These are phyloP conservation scores for Chorisops tibialis DNA, from an alignment of 2,888 invertebrate genomes.

Conservation along the genomic window DNA sequence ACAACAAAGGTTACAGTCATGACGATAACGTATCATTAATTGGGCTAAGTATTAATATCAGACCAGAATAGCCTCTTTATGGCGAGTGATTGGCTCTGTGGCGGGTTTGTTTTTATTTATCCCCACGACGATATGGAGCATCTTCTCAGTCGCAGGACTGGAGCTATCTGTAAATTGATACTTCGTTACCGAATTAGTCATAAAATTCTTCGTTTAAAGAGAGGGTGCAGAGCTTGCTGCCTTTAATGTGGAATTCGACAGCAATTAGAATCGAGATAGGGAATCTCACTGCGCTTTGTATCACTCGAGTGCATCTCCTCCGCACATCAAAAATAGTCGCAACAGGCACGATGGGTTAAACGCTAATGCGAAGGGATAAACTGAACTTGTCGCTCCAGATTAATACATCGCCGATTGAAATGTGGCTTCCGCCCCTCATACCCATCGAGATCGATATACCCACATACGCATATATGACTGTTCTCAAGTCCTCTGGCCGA, in stretches of 20 bases:
- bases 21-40: constrained; percentile 16
- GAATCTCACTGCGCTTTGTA: constrained; percentile 8
- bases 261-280: constrained; percentile 13
- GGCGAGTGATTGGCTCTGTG: neutral
- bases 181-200: constrained; percentile 21
- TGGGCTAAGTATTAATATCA: constrained; percentile 14
- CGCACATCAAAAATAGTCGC: neutral
- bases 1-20: constrained; percentile 18
- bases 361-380: neutral
- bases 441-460: no score
- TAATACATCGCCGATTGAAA: constrained; percentile 10
- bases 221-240: neutral
- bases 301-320: constrained; percentile 5
- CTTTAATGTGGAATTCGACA: constrained; percentile 16
- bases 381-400: constrained; percentile 1
- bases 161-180: constrained; percentile 18
- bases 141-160: no score
- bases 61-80: constrained; percentile 2
- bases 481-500: no score
- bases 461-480: no score
- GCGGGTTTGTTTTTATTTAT: constrained; percentile 14
- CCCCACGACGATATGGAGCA: no score
- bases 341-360: neutral
- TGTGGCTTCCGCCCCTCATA: neutral
- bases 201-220: constrained; percentile 7